A percentile compares a stretch with the other conserved stretches of the same genome.
Conservation (phyloP, 1,140 invertebrate genomes). For the Bradysia coprophila region DNA sequence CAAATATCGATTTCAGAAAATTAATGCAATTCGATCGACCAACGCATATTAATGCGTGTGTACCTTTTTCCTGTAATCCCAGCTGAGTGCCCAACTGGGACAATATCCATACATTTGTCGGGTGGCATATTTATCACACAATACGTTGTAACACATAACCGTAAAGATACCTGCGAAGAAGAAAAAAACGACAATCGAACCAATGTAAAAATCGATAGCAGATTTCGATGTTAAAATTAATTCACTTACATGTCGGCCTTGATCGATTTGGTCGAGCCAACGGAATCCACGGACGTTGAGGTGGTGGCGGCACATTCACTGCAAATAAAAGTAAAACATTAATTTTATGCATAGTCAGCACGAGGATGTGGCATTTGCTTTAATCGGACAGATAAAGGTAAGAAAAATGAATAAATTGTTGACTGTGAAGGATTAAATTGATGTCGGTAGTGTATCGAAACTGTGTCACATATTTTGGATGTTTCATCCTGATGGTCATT, state of each 20-base stretch:
- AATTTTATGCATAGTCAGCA: too few species aligned
- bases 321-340: too few species aligned
- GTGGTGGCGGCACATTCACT: conserved; percentile 77
- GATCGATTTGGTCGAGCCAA: conserved; percentile 68
- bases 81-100: conserved; percentile 90
- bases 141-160: conserved; percentile 98
- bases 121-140: conserved; percentile 98
- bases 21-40: background rate
- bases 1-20: background rate
- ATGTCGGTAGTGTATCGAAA: too few species aligned
- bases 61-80: conserved; percentile 93
- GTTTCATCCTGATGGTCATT: too few species aligned
- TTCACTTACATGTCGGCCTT: conserved; percentile 68
- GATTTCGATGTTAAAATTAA: background rate
- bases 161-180: conserved; percentile 74
- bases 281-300: conserved; percentile 85
- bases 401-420: too few species aligned
- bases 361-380: too few species aligned
- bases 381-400: too few species aligned
- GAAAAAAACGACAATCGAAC: conserved; percentile 1
- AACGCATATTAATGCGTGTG: background rate
- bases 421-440: too few species aligned
- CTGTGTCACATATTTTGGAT: too few species aligned
- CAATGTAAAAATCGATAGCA: background rate
- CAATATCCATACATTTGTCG: conserved; percentile 95